Conservation (phyloP, 2,113 vertebrate genomes). For the Brachyhypopomus occidentalis region DNA sequence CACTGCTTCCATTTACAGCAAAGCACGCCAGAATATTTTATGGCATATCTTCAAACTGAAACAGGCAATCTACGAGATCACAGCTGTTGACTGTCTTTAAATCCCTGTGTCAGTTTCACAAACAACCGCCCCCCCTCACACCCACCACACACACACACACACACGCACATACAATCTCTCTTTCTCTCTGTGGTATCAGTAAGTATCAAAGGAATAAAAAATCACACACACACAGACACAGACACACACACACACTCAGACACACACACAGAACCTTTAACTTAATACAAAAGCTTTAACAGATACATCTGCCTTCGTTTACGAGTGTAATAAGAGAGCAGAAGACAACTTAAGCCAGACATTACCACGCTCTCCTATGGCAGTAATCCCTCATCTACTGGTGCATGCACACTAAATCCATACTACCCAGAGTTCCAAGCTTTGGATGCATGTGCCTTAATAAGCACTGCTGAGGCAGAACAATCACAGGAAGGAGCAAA, state of each 20-base stretch:
- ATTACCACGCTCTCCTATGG: constrained; percentile 32
- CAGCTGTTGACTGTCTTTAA: constrained; percentile 37
- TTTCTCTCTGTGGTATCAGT: neutral
- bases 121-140: neutral
- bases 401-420: constrained; percentile 32
- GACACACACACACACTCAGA: neutral
- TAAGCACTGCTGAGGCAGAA: constrained; percentile 29
- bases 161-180: neutral
- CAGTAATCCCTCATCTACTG: constrained; percentile 36
- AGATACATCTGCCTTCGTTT: constrained; percentile 38
- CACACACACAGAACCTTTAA: constrained; percentile 3
- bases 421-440: constrained; percentile 10
- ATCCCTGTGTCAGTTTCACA: constrained; percentile 36
- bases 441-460: constrained; percentile 35
- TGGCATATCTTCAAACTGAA: constrained; percentile 35
- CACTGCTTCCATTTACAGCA: neutral
- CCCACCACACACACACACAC: no score
- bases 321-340: constrained; percentile 28
- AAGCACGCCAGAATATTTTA: constrained; percentile 19
- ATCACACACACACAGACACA: neutral
- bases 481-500: constrained; percentile 44
- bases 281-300: constrained; percentile 39
- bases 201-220: constrained; percentile 1
- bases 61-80: constrained; percentile 30
- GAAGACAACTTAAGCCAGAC: constrained; percentile 30